A percentile compares a stretch with the other conserved stretches of the same genome.
phyloP scores from a whole-genome alignment of 2,888 invertebrate genomes.

The Latheticus oryzae region DNA sequence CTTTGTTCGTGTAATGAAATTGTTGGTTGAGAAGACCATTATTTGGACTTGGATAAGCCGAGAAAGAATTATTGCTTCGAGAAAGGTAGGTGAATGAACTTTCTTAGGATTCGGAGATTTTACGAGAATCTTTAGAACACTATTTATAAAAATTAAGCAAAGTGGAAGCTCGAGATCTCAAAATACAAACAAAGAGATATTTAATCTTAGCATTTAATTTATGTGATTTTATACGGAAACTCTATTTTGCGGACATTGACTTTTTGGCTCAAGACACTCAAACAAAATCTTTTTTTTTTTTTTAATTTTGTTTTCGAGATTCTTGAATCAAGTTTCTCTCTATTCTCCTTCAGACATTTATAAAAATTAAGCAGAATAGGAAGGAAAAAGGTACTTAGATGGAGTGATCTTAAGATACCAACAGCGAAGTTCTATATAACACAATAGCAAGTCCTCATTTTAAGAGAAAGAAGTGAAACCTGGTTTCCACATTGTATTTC shows the following conservation, averaged over 20 bases:
- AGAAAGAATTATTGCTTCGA: too few species aligned
- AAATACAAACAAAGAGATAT: too few species aligned
- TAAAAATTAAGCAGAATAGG: conserved; percentile 31
- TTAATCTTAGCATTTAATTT: too few species aligned
- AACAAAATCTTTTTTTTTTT: too few species aligned
- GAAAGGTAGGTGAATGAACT: conserved; percentile 4
- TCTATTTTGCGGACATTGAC: not conserved
- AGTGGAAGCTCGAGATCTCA: too few species aligned
- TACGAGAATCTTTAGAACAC: too few species aligned
- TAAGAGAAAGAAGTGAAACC: conserved; percentile 6
- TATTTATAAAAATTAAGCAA: too few species aligned
- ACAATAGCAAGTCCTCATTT: conserved; percentile 7
- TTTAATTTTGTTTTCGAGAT: too few species aligned
- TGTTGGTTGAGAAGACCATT: conserved; percentile 6
- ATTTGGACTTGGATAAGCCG: conserved; percentile 12
- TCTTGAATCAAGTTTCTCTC: too few species aligned
- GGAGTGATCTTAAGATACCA: conserved; percentile 26
- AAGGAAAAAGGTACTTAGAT: conserved; percentile 16
- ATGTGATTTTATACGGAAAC: too few species aligned
- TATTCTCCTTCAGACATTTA: too few species aligned
- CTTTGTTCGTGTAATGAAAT: conserved; percentile 21
- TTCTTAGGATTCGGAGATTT: too few species aligned
- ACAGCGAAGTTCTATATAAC: conserved; percentile 4
- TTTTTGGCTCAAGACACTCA: not conserved
- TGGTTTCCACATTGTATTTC: conserved; percentile 26